Evolutionary conservation across 2,888 invertebrate species (phyloP), one percentile per base, ranked within the genome.

Genomic region (Coleophora flavipennella): DNA sequence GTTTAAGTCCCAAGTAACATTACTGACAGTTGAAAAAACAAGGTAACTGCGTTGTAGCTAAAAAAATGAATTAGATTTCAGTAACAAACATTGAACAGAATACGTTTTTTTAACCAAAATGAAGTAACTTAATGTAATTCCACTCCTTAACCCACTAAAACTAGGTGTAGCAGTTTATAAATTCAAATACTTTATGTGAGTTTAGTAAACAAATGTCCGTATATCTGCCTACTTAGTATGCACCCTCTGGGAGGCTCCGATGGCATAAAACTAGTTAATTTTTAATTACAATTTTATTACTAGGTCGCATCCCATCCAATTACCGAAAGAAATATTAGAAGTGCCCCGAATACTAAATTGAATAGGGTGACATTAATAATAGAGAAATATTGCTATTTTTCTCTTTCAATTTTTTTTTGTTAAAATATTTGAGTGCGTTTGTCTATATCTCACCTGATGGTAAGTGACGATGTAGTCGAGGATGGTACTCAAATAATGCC

Each of bases 221-320:
- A 44, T 58, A 69, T 68, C 66, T 58, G 48, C 57, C 78, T 81
- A 70, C 65, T 84, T 83, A 77, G 51, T 83, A 84, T 84, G 79
- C 84, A 83, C 84, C 84, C 83, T 71, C 48, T 50, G 73, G 72
- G 71, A 68, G 64, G 62, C 57, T 62, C 62, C 61, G 63, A 64
- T 71, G 62, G 68, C 70, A 78, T 75, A 66, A n/a, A 77, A 72
- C 78, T 79, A 73, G 78, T 81, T 79, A 79, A 81, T 79, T 81
- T 83, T 83, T 83, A 84, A 84, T 83, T 79, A 83, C 78, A 73
- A 64, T 83, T 83, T 83, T 83, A 83, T 78, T 78, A 84, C 77
- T 58, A 58, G 61, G 59, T 57, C 67, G 62, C 78, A 67, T 76
- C 79, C 80, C 69, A 77, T 74, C 78, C 77, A 80, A 80, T 81